A percentile compares a stretch with the other conserved stretches of the same genome.
Evolutionary conservation across 1,140 invertebrate genomes (phyloP).

Genomic region (Gryon sp.): DNA sequence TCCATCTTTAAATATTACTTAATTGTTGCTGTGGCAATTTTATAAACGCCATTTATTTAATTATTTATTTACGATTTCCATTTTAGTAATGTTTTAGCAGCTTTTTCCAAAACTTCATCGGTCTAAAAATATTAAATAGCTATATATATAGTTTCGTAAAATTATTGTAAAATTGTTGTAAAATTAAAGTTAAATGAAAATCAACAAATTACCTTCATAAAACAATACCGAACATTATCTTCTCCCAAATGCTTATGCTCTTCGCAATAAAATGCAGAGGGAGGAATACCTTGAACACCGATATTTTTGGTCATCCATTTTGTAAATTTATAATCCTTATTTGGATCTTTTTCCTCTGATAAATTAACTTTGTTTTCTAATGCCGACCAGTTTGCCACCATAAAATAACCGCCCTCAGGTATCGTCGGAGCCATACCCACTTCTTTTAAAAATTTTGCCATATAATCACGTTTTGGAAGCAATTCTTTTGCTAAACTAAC

Average conservation of each 20-base stretch:
- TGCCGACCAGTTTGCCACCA: constrained; percentile 94
- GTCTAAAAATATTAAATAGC: constrained; percentile 28
- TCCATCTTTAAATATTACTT: too few species aligned
- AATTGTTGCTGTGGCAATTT: too few species aligned
- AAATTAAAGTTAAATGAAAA: too few species aligned
- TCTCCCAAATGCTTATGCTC: constrained; percentile 91
- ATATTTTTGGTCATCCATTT: constrained; percentile 97
- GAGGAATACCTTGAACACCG: constrained; percentile 95
- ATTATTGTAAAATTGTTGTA: too few species aligned
- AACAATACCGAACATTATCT: constrained; percentile 94
- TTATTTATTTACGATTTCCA: constrained; percentile 25
- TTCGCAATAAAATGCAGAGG: constrained; percentile 94
- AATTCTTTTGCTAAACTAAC: constrained; percentile 88
- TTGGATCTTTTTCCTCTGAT: constrained; percentile 83
- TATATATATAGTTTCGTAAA: too few species aligned
- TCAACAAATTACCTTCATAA: constrained; percentile 88
- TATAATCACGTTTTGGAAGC: constrained; percentile 90
- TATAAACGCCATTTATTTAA: too few species aligned
- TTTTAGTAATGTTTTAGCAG: constrained; percentile 30
- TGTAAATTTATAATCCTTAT: constrained; percentile 94
- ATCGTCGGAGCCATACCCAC: constrained; percentile 94
- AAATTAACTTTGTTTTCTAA: constrained; percentile 84
- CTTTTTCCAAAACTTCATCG: constrained; percentile 36
- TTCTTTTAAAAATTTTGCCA: constrained; percentile 88
- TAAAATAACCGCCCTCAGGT: constrained; percentile 98